Evolutionary conservation across 2,888 invertebrate genomes (phyloP), one percentile per base, ranked within the genome.

Genomic region (Conus canariensis): DNA sequence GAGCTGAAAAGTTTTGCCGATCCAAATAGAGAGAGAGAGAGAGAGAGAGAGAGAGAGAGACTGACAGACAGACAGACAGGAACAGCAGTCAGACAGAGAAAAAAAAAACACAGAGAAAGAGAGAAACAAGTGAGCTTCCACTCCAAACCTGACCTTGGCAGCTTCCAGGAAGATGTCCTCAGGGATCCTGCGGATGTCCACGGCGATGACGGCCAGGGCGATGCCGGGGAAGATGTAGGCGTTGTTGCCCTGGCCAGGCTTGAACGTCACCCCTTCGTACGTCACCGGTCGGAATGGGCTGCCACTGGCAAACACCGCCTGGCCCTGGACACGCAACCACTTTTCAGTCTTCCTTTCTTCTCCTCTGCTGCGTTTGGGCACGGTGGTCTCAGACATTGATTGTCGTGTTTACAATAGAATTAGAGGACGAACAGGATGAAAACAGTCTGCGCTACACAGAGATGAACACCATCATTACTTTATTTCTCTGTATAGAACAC

Each of bases 101-200:
- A 22, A 64, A 4, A 16, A 64, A 10, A 64, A 64, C 16, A 64
- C 64, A 64, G 12, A 64, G 64, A 64, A 10, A 64, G 45, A 45
- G 45, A 45, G 45, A 45, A 45, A 45, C 45, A 45, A 45, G 45
- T 45, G 45, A 45, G 4, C 45, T 1, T 64, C 60, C 60, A 64
- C 19, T 22, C n/a, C 74, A 45, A 45, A n/a, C 58, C 92, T 90
- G 91, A 98, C 98, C 97, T 98, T 97, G 19, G 99, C 99, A 12
- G 99, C 98, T 90, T 98, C 97, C 85, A 99, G 97, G 97, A 99
- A 99, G 96, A 99, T 97, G 92, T 98, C 98, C 95, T 99, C 99
- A 5, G 98, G 98, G 95, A 99, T 99, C 95, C 98, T 98, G 95
- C 98, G 98, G 10, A 99, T 98, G 90, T 98, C 98, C 74, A 98